Conservation (phyloP, 2,888 invertebrate species). For the Anoncus sp. region DNA sequence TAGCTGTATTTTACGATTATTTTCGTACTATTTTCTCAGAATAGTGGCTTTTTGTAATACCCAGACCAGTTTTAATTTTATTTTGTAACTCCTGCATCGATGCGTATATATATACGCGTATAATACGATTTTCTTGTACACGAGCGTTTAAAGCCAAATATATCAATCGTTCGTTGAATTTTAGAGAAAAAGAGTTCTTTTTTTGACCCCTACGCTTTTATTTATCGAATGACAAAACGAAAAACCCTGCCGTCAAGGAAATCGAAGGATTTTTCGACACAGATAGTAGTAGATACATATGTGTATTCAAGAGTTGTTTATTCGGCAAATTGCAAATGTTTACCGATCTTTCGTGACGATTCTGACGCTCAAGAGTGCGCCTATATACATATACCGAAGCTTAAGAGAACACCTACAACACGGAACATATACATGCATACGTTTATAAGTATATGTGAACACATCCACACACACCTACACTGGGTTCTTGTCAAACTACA, state of each 20-base stretch:
- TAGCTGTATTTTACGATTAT: conserved; percentile 60
- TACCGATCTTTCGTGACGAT: conserved; percentile 61
- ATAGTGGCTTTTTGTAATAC: conserved; percentile 12
- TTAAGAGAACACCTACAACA: conserved; percentile 10
- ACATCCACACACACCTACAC: background rate
- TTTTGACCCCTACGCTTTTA: background rate
- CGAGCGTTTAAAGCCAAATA: background rate
- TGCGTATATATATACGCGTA: background rate
- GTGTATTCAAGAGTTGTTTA: conserved; percentile 15
- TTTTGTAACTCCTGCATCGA: conserved; percentile 27
- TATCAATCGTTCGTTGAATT: no score
- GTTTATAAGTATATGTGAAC: no score
- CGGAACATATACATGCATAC: no score
- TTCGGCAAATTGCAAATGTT: conserved; percentile 49
- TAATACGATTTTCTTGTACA: background rate
- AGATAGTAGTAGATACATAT: conserved; percentile 15
- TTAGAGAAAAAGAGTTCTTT: background rate
- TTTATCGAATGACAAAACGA: conserved; percentile 7
- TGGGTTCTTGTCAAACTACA: conserved; percentile 12
- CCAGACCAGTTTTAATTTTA: conserved; percentile 22
- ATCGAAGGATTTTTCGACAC: conserved; percentile 13
- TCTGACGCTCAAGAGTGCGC: conserved; percentile 30
- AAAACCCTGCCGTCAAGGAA: background rate
- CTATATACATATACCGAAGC: conserved; percentile 1
- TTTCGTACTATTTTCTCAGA: conserved; percentile 49